phyloP scores from a whole-genome alignment of 1,140 invertebrate genomes.

The Pteromalus puparum region DNA sequence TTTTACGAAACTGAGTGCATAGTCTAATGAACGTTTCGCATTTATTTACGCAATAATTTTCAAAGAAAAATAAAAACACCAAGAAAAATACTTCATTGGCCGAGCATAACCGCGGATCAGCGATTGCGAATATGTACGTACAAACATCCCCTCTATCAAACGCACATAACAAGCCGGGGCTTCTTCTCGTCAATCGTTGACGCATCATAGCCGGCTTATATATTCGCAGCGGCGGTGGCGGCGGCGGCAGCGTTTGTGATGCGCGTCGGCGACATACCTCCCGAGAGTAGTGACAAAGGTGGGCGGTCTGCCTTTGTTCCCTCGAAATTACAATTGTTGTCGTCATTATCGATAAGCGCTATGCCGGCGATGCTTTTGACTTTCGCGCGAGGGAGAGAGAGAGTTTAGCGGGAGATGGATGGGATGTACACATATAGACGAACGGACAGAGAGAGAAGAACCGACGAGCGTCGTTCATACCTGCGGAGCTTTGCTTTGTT shows the following conservation, averaged over 20 bases:
- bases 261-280: conserved; percentile 66
- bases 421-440: neutral
- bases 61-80: neutral
- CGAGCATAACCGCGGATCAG: neutral
- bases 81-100: neutral
- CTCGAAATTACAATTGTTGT: conserved; percentile 73
- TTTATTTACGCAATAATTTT: neutral
- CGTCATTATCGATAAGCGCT: conserved; percentile 69
- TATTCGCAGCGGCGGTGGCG: neutral
- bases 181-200: neutral
- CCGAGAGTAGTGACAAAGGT: conserved; percentile 43
- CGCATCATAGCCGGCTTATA: neutral
- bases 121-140: neutral
- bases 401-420: conserved; percentile 9
- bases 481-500: conserved; percentile 9
- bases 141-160: neutral
- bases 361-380: conserved; percentile 72
- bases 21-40: too few species aligned
- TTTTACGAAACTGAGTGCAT: neutral
- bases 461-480: neutral
- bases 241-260: conserved; percentile 21
- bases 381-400: conserved; percentile 50
- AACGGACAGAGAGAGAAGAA: neutral
- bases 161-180: neutral
- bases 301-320: conserved; percentile 64